Evolutionary conservation across 2,113 vertebrate species (phyloP).

Genomic region (Dromiciops gliroides): DNA sequence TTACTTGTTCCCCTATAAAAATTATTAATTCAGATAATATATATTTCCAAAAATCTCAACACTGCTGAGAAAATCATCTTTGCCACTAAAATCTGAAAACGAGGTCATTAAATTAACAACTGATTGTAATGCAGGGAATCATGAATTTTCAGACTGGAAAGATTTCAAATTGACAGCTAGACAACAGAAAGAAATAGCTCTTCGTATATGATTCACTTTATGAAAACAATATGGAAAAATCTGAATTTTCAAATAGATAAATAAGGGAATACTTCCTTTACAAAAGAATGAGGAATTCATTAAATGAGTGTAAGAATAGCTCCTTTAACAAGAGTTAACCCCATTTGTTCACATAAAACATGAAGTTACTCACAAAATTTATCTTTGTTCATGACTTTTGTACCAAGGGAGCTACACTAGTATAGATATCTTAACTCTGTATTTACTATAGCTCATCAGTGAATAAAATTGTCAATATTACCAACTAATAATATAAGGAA

Average conservation of each 20-base stretch:
- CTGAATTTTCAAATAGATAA: constrained; percentile 3
- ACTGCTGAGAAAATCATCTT: background rate
- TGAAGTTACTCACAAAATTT: background rate
- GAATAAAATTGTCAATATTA: constrained; percentile 31
- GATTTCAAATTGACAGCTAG: constrained; percentile 7
- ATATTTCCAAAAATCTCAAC: background rate
- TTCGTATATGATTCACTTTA: background rate
- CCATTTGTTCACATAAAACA: constrained; percentile 3
- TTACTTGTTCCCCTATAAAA: constrained; percentile 30
- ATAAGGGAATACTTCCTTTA: background rate
- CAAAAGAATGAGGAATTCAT: constrained; percentile 27
- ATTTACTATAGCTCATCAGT: background rate
- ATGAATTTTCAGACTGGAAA: background rate
- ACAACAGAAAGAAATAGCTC: background rate
- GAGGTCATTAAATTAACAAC: constrained; percentile 30
- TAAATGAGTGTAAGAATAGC: constrained; percentile 38
- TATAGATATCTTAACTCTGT: background rate
- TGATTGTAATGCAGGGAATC: background rate
- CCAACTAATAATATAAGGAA: background rate
- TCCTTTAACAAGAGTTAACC: constrained; percentile 15
- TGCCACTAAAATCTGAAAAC: constrained; percentile 6
- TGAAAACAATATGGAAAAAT: constrained; percentile 17
- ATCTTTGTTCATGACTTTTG: background rate
- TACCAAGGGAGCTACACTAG: background rate
- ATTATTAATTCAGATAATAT: constrained; percentile 11